These are phyloP conservation scores for Aethes cnicana DNA, from an alignment of 2,888 invertebrate genomes.

Conservation along the genomic window DNA sequence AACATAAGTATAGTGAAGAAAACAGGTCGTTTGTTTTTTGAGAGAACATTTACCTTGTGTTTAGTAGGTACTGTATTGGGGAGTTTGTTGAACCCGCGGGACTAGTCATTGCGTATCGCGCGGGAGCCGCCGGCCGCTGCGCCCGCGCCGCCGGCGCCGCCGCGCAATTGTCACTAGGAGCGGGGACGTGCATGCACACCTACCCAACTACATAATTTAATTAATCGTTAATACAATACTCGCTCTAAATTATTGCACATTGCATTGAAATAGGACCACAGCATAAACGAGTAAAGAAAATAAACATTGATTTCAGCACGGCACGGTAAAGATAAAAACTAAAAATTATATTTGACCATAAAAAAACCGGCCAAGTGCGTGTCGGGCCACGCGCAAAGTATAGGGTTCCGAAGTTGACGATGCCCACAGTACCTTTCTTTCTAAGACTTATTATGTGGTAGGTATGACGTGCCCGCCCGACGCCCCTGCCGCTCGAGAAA, in stretches of 20 bases:
- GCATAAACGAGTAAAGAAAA: conserved; percentile 18
- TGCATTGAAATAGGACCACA: conserved; percentile 27
- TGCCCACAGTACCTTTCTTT: no score
- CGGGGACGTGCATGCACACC: conserved; percentile 21
- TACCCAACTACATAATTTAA: conserved; percentile 25
- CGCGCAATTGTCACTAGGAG: conserved; percentile 38
- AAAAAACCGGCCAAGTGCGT: no score
- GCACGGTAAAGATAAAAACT: no score
- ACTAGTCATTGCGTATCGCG: conserved; percentile 72
- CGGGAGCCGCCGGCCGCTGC: conserved; percentile 69
- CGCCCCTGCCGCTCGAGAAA: no score
- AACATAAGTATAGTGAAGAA: conserved; percentile 6
- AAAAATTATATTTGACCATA: not conserved
- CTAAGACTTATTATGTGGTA: no score
- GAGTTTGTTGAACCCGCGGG: conserved; percentile 78
- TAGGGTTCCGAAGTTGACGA: no score
- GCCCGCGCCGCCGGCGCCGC: conserved; percentile 34
- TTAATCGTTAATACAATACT: conserved; percentile 18
- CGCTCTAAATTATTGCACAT: conserved; percentile 18
- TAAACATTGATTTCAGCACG: not conserved
- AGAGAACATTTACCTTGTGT: conserved; percentile 24
- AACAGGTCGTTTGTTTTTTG: conserved; percentile 7
- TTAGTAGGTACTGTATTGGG: conserved; percentile 55
- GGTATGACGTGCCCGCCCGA: no score
- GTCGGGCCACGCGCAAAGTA: no score